Percentiles rank a stretch among this genome's conserved stretches.
Evolutionary conservation across 2,797 vertebrate species (phyloP).

Genomic region (Nyctalus aviator): DNA sequence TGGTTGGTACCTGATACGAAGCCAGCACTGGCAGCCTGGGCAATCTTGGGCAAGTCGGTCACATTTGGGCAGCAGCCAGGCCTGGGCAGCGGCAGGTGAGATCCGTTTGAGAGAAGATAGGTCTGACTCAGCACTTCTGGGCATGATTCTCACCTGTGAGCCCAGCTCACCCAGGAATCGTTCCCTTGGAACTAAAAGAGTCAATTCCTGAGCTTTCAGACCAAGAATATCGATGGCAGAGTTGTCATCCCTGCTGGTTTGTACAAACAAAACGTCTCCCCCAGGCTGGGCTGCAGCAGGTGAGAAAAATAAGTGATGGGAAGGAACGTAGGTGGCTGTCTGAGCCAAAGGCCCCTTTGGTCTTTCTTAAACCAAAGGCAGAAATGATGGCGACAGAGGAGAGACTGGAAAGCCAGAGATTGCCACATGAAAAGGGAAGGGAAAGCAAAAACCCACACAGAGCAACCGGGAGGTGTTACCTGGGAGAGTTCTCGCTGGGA

Average conservation of each 20-base stretch:
- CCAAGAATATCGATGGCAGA: background rate
- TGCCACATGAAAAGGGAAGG: background rate
- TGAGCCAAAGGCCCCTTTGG: background rate
- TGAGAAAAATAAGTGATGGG: background rate
- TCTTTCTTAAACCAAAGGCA: no score
- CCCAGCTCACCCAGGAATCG: background rate
- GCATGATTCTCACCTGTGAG: background rate
- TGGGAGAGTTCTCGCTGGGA: background rate
- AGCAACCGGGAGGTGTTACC: background rate
- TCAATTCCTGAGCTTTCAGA: background rate
- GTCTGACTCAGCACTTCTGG: background rate
- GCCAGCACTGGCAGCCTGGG: background rate
- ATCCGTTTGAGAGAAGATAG: background rate
- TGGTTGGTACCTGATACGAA: background rate
- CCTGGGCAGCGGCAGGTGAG: background rate
- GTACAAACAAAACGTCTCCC: background rate
- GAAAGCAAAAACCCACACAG: constrained; percentile 3
- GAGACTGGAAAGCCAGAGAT: no score
- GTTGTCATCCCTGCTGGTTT: background rate
- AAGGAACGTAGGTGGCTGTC: background rate
- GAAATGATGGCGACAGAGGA: no score
- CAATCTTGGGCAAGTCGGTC: background rate
- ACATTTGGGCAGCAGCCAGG: background rate
- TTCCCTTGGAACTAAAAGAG: background rate
- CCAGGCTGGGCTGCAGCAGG: background rate